Evolutionary conservation across 2,888 invertebrate species (phyloP), one percentile per base, ranked within the genome.

Genomic region (Glaucopsyche alexis): DNA sequence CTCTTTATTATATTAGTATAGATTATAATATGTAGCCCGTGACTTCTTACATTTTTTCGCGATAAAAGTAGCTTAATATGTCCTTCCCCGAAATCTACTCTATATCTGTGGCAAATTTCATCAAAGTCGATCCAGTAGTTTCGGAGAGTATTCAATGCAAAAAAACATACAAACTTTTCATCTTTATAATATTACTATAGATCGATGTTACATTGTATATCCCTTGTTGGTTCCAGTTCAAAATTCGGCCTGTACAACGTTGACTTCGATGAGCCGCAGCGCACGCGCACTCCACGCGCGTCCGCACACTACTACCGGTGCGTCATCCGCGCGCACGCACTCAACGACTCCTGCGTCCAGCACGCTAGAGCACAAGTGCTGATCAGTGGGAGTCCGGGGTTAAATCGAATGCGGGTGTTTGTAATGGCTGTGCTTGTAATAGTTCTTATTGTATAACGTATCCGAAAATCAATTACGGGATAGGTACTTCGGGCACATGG

Each of bases 271-370:
- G 38, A 74, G 8, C 72, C 74, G 7, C 72, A 76, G 6, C 74
- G 80, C 2, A 78, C 77, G 0, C 76, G 82, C 9, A 76, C 74
- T 0, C 76, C 76, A 0, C 77, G 80, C 2, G 74, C 75, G 5
- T 74, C 75, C 0, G 74, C 75, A n/a, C 78, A 81, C 52, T 94
- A 90, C 73, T 94, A 87, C 84, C 7, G 42, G 16, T 72, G 72
- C 77, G 64, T 72, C 45, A 65, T 71, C 29, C 11, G 11, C 9
- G 29, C 55, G 9, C 50, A 42, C 40, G 52, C 71, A 7, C 16
- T 71, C 40, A 42, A 71, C 52, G 55, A 52, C 42, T 52, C 71
- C 71, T 71, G 71, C 16, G 14, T 13, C 2, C 71, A 38, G n/a
- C 42, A 16, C 14, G 40, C 55, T 7, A 14, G 42, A 19, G 40